Base-by-base conservation (phyloP, 1,140 invertebrate genomes). In the Conopomorpha cramerella region DNA sequence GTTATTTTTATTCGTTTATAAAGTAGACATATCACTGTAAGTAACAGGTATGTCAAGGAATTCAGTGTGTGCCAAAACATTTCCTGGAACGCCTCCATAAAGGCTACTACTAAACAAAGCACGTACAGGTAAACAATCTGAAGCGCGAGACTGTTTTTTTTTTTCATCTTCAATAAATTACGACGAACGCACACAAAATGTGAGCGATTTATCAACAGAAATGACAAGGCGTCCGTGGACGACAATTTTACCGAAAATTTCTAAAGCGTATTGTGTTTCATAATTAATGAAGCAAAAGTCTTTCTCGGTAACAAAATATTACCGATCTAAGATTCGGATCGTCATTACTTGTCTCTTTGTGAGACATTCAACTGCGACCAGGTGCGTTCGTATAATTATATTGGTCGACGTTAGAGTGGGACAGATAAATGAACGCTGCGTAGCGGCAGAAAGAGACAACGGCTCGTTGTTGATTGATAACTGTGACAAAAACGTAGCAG, bases 401-500 rank as follows among this genome's bases (percentile, higher is more conserved):
- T 61, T 51, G 48, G 46, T 53, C 51, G 51, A 36, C 30, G 45
- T 30, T 15, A 38, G 59, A 63, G 41, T 41, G 46, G 45, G 57
- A 71, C 23, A 34, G 19, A 36, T 38, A 10, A 45, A 6, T 28
- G 51, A 55, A 58, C 65, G 55, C 65, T 60, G 51, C 55, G 55
- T 4, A 23, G 4, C 4, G 19, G 19, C 10, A 23, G 10, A 23
- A 23, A 23, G 19, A 23, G 19, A 23, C 10, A 23, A 23, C 4
- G 19, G 19, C 19, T 10, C 19, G 19, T 23, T n/a, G n/a, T 76
- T 73, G 71, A 76, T 77, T 77, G 71, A 77, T 77, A 77, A 77
- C 71, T 77, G 71, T 73, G 71, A 76, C 71, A 76, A 73, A 71
- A 73, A 73, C 64, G 68, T 61, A 56, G 58, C 66, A 73, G 66